Percentiles rank a stretch among this genome's conserved stretches.
These are phyloP conservation scores for Caenorhabditis latens DNA, from an alignment of 1,140 invertebrate species.

Conservation along the genomic window DNA sequence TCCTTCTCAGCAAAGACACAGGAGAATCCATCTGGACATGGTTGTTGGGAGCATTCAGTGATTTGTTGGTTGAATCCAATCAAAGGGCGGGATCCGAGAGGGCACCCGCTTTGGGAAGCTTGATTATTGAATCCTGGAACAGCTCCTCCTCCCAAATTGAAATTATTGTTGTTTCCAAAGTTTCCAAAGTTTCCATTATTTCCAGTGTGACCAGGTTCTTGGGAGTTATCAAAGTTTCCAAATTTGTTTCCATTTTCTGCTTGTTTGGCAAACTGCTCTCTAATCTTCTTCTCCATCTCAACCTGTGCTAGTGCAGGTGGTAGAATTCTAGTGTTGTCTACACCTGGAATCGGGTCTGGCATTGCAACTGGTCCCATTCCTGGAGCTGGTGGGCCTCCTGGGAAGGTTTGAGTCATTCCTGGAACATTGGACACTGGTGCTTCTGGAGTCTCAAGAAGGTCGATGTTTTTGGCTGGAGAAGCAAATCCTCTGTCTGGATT, in stretches of 20 bases:
- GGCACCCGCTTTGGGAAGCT: conserved; percentile 54
- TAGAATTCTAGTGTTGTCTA: conserved; percentile 1
- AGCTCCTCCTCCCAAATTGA: conserved; percentile 25
- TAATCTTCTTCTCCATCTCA: conserved; percentile 46
- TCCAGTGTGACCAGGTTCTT: neutral
- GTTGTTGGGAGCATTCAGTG: conserved; percentile 59
- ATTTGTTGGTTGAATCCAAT: conserved; percentile 50
- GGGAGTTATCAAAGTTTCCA: neutral
- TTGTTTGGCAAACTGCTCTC: conserved; percentile 16
- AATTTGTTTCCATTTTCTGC: conserved; percentile 13
- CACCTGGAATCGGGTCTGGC: conserved; percentile 61
- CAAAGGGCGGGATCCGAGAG: conserved; percentile 59
- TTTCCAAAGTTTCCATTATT: neutral
- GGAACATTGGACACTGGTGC: conserved; percentile 13
- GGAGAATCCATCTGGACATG: conserved; percentile 64
- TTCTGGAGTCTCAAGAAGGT: conserved; percentile 19
- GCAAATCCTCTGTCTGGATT: conserved; percentile 45
- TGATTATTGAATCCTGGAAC: conserved; percentile 15
- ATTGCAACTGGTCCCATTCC: conserved; percentile 57
- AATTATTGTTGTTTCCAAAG: conserved; percentile 25
- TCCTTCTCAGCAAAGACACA: conserved; percentile 63
- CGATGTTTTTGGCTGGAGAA: conserved; percentile 45
- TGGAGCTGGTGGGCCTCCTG: conserved; percentile 49
- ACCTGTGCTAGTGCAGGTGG: conserved; percentile 29
- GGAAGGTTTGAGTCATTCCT: conserved; percentile 52